A percentile compares a stretch with the other conserved stretches of the same genome.
phyloP scores from a whole-genome alignment of 2,113 vertebrate species.

The Bucco capensis region DNA sequence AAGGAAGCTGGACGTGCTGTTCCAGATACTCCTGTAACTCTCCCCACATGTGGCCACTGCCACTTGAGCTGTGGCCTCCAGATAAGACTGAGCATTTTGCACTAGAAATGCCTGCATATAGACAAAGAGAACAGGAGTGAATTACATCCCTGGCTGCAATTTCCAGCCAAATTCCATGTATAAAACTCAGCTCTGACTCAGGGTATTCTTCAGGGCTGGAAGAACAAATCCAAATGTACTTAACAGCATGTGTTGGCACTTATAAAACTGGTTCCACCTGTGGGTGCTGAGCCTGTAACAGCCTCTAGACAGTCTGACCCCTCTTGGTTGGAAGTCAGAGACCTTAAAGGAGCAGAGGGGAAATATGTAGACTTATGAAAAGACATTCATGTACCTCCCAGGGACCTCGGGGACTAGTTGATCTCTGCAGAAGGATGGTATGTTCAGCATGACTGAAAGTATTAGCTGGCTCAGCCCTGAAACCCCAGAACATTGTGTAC shows the following conservation, averaged over 20 bases:
- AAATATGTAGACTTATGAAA: neutral
- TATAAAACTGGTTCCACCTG: neutral
- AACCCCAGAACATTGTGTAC: slow-evolving; percentile 33
- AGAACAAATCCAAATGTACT: neutral
- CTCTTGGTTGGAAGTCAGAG: neutral
- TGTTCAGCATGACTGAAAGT: slow-evolving; percentile 42
- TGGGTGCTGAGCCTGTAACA: neutral
- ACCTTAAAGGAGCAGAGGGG: neutral
- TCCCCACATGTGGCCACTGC: neutral
- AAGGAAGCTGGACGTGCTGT: neutral
- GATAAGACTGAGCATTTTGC: neutral
- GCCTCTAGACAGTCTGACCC: neutral
- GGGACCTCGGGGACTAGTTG: neutral
- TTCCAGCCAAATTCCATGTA: neutral
- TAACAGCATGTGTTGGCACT: neutral
- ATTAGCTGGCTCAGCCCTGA: slow-evolving; percentile 29
- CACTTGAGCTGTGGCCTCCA: neutral
- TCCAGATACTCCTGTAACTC: neutral
- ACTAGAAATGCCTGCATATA: neutral
- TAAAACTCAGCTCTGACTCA: neutral
- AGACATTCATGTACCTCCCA: neutral
- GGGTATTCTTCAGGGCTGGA: neutral
- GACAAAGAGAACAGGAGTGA: neutral
- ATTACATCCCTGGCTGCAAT: neutral
- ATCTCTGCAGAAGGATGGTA: slow-evolving; percentile 6